Conservation (phyloP, 2,797 vertebrate species). For the Falco columbarius region DNA sequence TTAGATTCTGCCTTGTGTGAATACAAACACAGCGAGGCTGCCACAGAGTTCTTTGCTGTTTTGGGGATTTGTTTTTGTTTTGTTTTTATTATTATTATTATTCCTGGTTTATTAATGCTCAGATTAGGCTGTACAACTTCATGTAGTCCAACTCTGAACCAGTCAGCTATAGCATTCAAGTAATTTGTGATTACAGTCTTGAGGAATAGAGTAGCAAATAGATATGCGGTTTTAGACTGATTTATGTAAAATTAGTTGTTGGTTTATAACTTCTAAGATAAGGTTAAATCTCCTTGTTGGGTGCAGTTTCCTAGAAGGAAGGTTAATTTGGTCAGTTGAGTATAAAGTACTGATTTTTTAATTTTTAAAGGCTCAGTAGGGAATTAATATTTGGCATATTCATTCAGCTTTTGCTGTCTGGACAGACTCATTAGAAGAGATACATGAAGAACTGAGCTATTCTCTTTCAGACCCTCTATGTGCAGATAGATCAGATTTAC, state of each 20-base stretch:
- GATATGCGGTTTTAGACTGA: background rate
- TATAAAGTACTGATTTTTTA: background rate
- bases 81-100: background rate
- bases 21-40: background rate
- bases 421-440: background rate
- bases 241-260: background rate
- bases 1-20: background rate
- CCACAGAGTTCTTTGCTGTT: accelerated
- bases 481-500: background rate
- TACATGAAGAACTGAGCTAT: background rate
- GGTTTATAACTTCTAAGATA: background rate
- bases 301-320: background rate
- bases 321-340: background rate
- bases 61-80: background rate
- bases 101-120: background rate
- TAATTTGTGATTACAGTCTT: background rate
- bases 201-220: background rate
- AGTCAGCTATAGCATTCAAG: background rate
- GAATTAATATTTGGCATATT: background rate
- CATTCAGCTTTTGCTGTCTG: background rate
- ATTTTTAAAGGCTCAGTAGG: background rate
- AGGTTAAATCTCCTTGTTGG: background rate
- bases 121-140: background rate
- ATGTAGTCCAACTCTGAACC: background rate
- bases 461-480: background rate